phyloP scores from a whole-genome alignment of 2,888 invertebrate genomes.

The Ormyrus nitidulus region DNA sequence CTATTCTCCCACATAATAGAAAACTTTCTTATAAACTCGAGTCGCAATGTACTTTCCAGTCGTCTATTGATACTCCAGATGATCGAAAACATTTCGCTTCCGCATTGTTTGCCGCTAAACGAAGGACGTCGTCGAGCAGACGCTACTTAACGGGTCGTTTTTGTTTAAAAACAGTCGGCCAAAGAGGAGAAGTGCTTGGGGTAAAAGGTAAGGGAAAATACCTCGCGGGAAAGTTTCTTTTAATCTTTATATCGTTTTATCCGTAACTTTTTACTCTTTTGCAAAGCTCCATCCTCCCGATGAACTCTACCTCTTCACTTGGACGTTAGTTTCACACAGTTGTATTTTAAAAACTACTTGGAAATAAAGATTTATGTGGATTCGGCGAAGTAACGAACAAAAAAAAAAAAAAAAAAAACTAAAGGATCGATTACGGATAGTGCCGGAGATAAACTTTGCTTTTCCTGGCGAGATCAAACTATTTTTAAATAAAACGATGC shows the following conservation, averaged over 20 bases:
- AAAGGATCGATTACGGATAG: no score
- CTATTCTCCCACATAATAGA: not conserved
- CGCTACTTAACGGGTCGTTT: conserved; percentile 34
- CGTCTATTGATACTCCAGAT: conserved; percentile 5
- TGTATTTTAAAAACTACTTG: not conserved
- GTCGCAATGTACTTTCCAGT: not conserved
- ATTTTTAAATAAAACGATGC: no score
- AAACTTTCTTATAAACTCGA: conserved; percentile 1
- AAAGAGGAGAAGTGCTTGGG: conserved; percentile 4
- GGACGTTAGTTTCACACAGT: conserved; percentile 15
- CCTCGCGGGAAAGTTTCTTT: conserved; percentile 38
- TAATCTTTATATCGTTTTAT: conserved; percentile 44
- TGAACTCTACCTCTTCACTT: conserved; percentile 21
- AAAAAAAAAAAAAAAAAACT: not conserved
- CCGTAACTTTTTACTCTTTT: conserved; percentile 10
- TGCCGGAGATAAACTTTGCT: no score
- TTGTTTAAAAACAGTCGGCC: conserved; percentile 24
- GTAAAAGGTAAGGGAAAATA: conserved; percentile 22
- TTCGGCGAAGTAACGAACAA: not conserved
- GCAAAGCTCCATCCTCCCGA: conserved; percentile 18
- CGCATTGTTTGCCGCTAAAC: conserved; percentile 24
- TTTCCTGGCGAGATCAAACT: no score
- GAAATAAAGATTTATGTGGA: conserved; percentile 13
- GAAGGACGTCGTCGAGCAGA: conserved; percentile 11
- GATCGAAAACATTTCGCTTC: conserved; percentile 44